These are phyloP conservation scores for Dryas iulia DNA, from an alignment of 1,140 invertebrate species.

Conservation along the genomic window DNA sequence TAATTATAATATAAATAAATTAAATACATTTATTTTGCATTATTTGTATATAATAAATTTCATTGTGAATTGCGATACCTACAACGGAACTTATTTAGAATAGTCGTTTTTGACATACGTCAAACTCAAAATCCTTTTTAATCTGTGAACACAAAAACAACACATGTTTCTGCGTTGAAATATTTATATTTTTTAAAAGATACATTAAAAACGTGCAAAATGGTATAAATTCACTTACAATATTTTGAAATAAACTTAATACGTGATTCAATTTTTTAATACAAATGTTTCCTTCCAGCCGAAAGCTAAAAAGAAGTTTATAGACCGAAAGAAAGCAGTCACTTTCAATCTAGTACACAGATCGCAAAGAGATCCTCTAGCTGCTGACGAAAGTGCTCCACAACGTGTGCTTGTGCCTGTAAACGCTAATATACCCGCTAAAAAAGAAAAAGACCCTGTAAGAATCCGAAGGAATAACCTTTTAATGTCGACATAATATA, in stretches of 20 bases:
- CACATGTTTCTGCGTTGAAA: constrained; percentile 58
- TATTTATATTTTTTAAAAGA: constrained; percentile 3
- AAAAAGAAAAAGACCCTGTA: constrained; percentile 63
- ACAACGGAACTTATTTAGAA: too few relatives aligned
- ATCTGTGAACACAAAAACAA: constrained; percentile 47
- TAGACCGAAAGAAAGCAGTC: constrained; percentile 94
- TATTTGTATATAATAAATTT: too few relatives aligned
- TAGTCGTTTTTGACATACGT: too few relatives aligned
- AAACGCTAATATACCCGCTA: constrained; percentile 57
- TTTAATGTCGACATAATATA: too few relatives aligned
- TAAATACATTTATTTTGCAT: too few relatives aligned
- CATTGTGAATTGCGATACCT: too few relatives aligned
- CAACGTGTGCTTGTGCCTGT: constrained; percentile 90
- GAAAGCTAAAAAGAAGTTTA: constrained; percentile 91
- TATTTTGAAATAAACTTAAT: not conserved
- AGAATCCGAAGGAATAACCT: too few relatives aligned
- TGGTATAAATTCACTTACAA: constrained; percentile 40
- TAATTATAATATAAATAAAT: too few relatives aligned
- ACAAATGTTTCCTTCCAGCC: constrained; percentile 79
- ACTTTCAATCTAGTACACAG: constrained; percentile 95
- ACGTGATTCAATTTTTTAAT: not conserved
- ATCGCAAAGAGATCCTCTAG: constrained; percentile 95
- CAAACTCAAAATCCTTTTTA: constrained; percentile 9
- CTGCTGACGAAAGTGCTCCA: constrained; percentile 92
- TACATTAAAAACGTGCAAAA: constrained; percentile 29